Percentiles rank a stretch among this genome's conserved stretches.
Conservation (phyloP, 2,113 vertebrate genomes). For the human region GRCh38 chr7:54477501-54478000, state of each 20-base stretch:
- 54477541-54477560: neutral
- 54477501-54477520: neutral
- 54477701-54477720: neutral
- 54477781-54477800: neutral
- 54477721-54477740: neutral
- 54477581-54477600: neutral
- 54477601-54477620: neutral
- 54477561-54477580: neutral
- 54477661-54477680: neutral
- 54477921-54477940: neutral
- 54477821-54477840: no score
- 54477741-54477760: neutral
- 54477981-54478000: neutral
- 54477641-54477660: neutral
- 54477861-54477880: neutral
- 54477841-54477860: neutral
- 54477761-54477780: neutral
- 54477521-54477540: neutral
- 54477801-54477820: neutral
- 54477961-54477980: neutral
- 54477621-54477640: neutral
- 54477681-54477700: neutral
- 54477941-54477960: neutral
- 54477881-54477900: neutral
- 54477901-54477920: neutral